Percentiles rank a stretch among this genome's conserved stretches.
Conservation (phyloP, 2,888 invertebrate species). For the Oithona nana region DNA sequence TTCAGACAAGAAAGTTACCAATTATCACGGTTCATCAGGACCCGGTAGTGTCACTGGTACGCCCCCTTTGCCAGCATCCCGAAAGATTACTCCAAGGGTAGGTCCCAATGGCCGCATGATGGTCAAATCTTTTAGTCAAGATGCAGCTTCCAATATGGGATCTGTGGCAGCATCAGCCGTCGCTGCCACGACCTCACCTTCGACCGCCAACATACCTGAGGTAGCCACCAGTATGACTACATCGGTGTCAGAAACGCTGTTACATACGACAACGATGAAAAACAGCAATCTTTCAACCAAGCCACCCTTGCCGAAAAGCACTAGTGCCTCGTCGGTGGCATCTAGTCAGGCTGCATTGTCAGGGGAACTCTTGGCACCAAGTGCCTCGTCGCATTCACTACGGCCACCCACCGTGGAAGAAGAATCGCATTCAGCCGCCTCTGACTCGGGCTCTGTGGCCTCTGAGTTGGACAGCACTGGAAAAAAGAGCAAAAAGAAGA, state of each 20-base stretch:
- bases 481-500: conserved; percentile 18
- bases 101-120: conserved; percentile 5
- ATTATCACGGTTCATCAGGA: too few species aligned
- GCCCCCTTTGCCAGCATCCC: neutral
- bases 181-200: neutral
- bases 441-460: conserved; percentile 18
- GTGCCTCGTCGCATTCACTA: neutral
- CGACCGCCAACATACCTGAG: neutral
- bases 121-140: conserved; percentile 17
- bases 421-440: conserved; percentile 8
- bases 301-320: too few species aligned
- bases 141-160: neutral
- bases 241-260: neutral
- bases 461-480: conserved; percentile 15
- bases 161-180: neutral
- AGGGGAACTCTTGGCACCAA: neutral
- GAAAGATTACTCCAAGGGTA: neutral
- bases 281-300: neutral
- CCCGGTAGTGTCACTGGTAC: neutral
- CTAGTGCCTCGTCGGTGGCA: neutral
- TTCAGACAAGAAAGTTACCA: neutral
- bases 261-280: neutral
- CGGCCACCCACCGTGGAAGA: neutral
- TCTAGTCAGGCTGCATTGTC: neutral
- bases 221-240: neutral